phyloP scores from a whole-genome alignment of 2,113 vertebrate species.

The Anas platyrhynchos region DNA sequence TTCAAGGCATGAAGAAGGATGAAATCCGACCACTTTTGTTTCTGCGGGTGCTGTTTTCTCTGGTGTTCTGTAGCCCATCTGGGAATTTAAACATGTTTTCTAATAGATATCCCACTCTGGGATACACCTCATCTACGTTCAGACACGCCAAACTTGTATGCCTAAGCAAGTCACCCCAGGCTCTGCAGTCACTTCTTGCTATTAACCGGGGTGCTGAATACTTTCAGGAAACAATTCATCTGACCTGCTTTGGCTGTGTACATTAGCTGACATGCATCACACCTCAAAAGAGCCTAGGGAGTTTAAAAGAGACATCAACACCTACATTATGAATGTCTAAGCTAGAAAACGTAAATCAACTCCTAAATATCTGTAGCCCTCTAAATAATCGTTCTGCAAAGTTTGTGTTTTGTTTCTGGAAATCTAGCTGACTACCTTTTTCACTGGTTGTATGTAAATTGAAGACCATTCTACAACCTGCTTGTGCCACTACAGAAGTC shows the following conservation, averaged over 20 bases:
- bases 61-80: background rate
- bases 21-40: background rate
- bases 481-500: background rate
- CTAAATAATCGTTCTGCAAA: background rate
- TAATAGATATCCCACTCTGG: background rate
- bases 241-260: background rate
- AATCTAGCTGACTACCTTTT: background rate
- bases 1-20: background rate
- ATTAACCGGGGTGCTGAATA: background rate
- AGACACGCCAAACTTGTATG: background rate
- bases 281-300: background rate
- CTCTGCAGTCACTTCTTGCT: background rate
- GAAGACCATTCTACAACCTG: background rate
- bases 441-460: background rate
- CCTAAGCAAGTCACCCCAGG: background rate
- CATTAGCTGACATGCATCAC: background rate
- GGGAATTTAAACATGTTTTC: background rate
- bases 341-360: conserved; percentile 1
- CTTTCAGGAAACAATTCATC: conserved; percentile 27
- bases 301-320: background rate
- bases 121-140: background rate
- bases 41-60: background rate
- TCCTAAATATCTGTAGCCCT: background rate
- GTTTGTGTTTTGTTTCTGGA: no score
- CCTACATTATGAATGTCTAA: background rate